Evolutionary conservation across 2,797 vertebrate species (phyloP).

Genomic region (Enteromius anoplus): DNA sequence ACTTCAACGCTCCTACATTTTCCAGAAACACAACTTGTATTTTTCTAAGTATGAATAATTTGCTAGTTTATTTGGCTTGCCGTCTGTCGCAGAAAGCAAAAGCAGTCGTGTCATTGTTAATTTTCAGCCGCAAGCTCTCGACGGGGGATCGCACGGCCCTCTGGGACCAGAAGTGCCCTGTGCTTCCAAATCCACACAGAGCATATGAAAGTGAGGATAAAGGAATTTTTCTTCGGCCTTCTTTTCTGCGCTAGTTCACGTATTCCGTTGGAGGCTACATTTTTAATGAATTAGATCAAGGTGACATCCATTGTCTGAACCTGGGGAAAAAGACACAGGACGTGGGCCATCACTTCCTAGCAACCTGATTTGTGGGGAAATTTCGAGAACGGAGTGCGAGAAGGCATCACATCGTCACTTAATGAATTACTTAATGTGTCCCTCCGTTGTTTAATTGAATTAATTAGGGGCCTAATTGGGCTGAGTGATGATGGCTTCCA

Average conservation of each 20-base stretch:
- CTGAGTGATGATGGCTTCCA: constrained; percentile 68
- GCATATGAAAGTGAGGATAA: constrained; percentile 25
- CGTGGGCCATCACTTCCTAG: constrained; percentile 49
- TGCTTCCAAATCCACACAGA: constrained; percentile 12
- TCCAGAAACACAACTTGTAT: constrained; percentile 29
- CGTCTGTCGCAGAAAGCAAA: constrained; percentile 35
- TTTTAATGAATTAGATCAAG: constrained; percentile 65
- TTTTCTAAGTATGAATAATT: constrained; percentile 48
- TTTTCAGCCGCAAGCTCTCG: constrained; percentile 36
- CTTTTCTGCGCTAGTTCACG: constrained; percentile 32
- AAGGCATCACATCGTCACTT: constrained; percentile 58
- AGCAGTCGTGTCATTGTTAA: constrained; percentile 20
- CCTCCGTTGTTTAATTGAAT: constrained; percentile 68
- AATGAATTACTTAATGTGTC: constrained; percentile 66
- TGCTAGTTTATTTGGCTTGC: constrained; percentile 51
- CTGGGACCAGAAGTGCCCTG: constrained; percentile 12
- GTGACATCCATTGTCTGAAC: constrained; percentile 63
- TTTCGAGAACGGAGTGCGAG: constrained; percentile 46
- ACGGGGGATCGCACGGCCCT: constrained; percentile 15
- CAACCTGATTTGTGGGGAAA: constrained; percentile 51
- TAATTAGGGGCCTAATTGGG: constrained; percentile 74
- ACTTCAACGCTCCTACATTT: not conserved
- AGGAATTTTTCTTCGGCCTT: constrained; percentile 28
- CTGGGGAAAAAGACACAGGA: constrained; percentile 54
- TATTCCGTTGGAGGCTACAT: constrained; percentile 56